Evolutionary conservation across 2,797 vertebrate genomes (phyloP), one percentile per base, ranked within the genome.

Genomic region (Epinephelus coioides): DNA sequence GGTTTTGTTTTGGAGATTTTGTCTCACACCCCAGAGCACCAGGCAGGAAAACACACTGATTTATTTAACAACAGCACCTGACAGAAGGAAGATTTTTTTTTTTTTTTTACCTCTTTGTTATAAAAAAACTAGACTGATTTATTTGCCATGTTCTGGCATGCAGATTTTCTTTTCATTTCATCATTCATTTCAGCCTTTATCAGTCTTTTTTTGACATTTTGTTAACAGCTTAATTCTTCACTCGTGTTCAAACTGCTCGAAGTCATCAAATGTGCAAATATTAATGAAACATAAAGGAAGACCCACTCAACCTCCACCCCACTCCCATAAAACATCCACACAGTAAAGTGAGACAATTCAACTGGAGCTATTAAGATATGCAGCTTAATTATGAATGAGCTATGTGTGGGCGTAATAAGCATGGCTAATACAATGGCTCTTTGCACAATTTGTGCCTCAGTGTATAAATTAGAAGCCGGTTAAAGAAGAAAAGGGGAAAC

Each of bases 351-450:
- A 91, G 79, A 84, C 88, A 82, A 68, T 85, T 83, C 75, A 74
- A 85, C 79, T 74, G 85, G 30, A 84, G 81, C 81, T 73, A 80
- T 88, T 89, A 76, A 86, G 89, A 92, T 89, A 90, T 64, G 85
- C 77, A 59, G 84, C 85, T 90, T 90, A 89, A 93, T 93, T 84
- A 90, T 89, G 81, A 87, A 86, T 85, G 73, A 86, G 82, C 81
- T 56, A 23, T 70, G 88, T 64, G 86, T 89, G 86, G 87, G 86
- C 57, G 80, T 87, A 89, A 86, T 86, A 72, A 79, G 67, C 76
- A 44, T 6, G 47, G 69, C 83, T 86, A 80, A 91, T 80, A 89
- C 81, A 89, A 86, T 77, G 83, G 74, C 62, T 79, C 62, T 83
- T 61, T 82, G 67, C 82, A 89, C 83, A 84, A 72, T 84, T 59